These are phyloP conservation scores for Phragmatobia fuliginosa DNA, from an alignment of 2,888 invertebrate genomes.

Conservation along the genomic window DNA sequence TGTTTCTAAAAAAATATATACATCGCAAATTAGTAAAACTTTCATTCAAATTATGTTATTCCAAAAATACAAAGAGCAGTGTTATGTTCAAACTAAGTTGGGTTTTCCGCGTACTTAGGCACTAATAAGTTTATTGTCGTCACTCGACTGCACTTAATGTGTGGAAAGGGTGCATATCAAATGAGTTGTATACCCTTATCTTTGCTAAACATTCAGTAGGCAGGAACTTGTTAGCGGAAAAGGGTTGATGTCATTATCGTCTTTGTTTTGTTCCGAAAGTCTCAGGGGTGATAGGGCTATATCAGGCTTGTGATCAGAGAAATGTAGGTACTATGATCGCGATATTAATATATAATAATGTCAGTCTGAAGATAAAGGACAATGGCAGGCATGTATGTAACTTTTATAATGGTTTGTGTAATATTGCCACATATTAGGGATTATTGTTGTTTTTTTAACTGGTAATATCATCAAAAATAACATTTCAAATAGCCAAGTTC, in stretches of 20 bases:
- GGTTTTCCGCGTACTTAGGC: slow-evolving; percentile 42
- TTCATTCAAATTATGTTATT: background rate
- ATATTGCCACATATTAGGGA: too few relatives aligned
- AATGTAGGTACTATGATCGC: background rate
- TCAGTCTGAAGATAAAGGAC: background rate
- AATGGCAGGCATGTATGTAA: too few relatives aligned
- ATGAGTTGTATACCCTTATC: slow-evolving; percentile 34
- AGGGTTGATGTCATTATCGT: slow-evolving; percentile 20
- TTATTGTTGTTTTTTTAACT: too few relatives aligned
- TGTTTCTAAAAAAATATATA: background rate
- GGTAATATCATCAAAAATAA: too few relatives aligned
- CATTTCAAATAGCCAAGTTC: too few relatives aligned
- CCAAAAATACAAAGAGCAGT: slow-evolving; percentile 20
- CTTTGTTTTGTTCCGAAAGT: slow-evolving; percentile 9
- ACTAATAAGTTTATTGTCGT: slow-evolving; percentile 48
- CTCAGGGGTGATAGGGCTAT: background rate
- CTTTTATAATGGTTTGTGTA: too few relatives aligned
- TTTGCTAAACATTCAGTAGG: slow-evolving; percentile 37
- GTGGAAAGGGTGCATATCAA: slow-evolving; percentile 48
- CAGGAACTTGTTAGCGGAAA: slow-evolving; percentile 25
- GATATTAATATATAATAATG: background rate
- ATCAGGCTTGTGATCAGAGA: slow-evolving; percentile 4
- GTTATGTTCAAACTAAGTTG: slow-evolving; percentile 23
- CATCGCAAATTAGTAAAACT: background rate
- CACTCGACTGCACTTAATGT: slow-evolving; percentile 45